Base-by-base conservation (phyloP, 2,797 vertebrate species). In the Agapornis canus region DNA sequence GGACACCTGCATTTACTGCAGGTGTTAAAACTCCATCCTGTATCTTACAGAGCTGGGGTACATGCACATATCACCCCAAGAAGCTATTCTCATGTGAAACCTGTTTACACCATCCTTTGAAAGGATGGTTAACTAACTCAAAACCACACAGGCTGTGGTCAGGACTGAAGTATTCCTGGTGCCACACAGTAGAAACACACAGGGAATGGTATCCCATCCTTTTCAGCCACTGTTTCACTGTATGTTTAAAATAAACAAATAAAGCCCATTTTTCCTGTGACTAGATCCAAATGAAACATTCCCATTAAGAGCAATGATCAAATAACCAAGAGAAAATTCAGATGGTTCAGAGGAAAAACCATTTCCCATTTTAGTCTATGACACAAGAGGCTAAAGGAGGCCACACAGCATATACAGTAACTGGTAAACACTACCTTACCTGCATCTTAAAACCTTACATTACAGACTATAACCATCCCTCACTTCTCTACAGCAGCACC, bases 31-130 rank as follows among this genome's bases (percentile, higher is more conserved):
- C 29, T 4, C 10, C n/a, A 43, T 10, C 8, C 0, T 5, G 3
- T 3, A 5, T 35, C 84, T n/a, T 31, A 10, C 31, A 56, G 54
- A 25, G 40, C 0, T 8, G 26, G 26, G 35, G 29, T 11, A 31
- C 6, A 0, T 2, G 8, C 63, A 18, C 13, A 0, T 6, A 31
- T 2, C n/a, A 11, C 27, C 57, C 31, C 29, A 47, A 23, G 3
- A 18, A 79, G 8, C 11, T 63, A 2, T 63, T 69, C 3, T 1
- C 3, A 6, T 0, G 11, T 1, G 16, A 64, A 71, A 49, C 5
- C 11, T 0, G 20, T 52, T 31, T 26, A 3, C 7, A 3, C 0
- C 20, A 8, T 4, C 82, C 72, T 72, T 45, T n/a, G 27, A 37
- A 66, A 47, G 35, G 47, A 13, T 3, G 2, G 7, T 37, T 69